A percentile compares a stretch with the other conserved stretches of the same genome.
Evolutionary conservation across 2,888 invertebrate species (phyloP).

Genomic region (Andrena fulva): DNA sequence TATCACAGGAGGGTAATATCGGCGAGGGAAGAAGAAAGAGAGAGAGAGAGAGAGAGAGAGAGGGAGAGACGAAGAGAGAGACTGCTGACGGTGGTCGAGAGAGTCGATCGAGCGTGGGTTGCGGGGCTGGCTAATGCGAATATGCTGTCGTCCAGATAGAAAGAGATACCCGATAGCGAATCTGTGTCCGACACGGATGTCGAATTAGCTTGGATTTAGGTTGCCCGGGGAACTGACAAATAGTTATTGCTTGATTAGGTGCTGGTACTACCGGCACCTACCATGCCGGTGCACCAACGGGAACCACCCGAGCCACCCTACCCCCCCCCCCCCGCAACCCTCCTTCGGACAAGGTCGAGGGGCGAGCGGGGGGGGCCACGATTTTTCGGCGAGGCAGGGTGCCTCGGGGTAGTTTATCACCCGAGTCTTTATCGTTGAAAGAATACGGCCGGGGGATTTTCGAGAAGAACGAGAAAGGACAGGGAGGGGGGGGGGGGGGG

Average conservation of each 20-base stretch:
- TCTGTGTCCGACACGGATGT: constrained; percentile 85
- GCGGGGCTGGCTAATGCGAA: constrained; percentile 85
- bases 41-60: background rate
- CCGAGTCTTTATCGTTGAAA: constrained; percentile 49
- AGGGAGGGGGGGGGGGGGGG: constrained; percentile 6
- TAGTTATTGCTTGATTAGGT: constrained; percentile 85
- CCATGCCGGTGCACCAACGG: constrained; percentile 57
- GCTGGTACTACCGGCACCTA: constrained; percentile 74
- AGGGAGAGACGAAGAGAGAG: constrained; percentile 56
- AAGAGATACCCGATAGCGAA: constrained; percentile 85
- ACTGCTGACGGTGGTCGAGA: constrained; percentile 80
- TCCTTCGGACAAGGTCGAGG: constrained; percentile 23
- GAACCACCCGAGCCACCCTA: constrained; percentile 14
- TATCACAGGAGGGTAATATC: constrained; percentile 45
- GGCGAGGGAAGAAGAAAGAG: constrained; percentile 22
- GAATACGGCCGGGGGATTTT: constrained; percentile 47
- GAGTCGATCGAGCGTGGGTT: constrained; percentile 84
- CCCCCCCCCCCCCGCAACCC: constrained; percentile 23
- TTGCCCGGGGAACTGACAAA: constrained; percentile 84
- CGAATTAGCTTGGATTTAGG: constrained; percentile 85
- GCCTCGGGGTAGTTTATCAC: constrained; percentile 56
- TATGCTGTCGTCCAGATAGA: constrained; percentile 85
- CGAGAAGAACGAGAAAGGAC: background rate
- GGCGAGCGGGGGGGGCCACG: constrained; percentile 10
- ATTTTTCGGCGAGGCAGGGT: constrained; percentile 47